These are phyloP conservation scores for Diarsia dahlii DNA, from an alignment of 2,888 invertebrate species.

Conservation along the genomic window DNA sequence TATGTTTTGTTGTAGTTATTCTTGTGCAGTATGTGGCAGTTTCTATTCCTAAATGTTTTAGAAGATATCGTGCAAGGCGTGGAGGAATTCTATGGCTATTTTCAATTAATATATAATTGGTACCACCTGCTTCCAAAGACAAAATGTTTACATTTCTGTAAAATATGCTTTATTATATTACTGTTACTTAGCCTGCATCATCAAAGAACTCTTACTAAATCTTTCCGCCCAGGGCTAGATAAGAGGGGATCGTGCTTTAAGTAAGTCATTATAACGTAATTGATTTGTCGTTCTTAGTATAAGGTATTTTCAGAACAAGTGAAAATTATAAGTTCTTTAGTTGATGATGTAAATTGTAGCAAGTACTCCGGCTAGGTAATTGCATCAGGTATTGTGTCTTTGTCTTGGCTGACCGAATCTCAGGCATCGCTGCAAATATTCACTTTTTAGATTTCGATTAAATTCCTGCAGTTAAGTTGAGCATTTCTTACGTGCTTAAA, in stretches of 20 bases:
- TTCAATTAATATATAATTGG: background rate
- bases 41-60: background rate
- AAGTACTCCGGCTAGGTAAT: background rate
- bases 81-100: background rate
- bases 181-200: background rate
- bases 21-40: background rate
- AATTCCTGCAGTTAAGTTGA: conserved; percentile 18
- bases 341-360: background rate
- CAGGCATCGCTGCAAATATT: conserved; percentile 20
- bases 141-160: background rate
- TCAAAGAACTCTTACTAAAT: background rate
- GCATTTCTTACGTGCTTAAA: conserved; percentile 40
- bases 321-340: background rate
- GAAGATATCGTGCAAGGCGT: background rate
- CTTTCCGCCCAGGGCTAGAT: background rate
- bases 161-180: background rate
- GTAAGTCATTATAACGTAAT: background rate
- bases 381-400: background rate
- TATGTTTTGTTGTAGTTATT: conserved; percentile 17
- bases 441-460: conserved; percentile 30
- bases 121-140: background rate
- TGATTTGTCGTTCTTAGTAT: too few species aligned
- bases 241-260: background rate
- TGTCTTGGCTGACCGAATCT: conserved; percentile 10
- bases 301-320: too few species aligned